Evolutionary conservation across 2,888 invertebrate species (phyloP), one percentile per base, ranked within the genome.

Genomic region (Strigamia crassipes): DNA sequence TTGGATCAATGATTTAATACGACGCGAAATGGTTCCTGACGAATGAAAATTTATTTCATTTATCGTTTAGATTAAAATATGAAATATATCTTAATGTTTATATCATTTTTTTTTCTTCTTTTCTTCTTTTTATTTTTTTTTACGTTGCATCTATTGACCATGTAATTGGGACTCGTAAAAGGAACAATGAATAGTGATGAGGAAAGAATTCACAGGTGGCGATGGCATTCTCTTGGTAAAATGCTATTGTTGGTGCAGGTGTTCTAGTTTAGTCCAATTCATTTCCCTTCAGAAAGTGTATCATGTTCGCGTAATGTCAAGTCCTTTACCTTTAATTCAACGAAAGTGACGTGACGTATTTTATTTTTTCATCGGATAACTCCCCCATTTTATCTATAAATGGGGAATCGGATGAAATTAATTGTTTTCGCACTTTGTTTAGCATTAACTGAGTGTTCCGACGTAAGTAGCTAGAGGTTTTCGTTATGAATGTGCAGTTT

Each of bases 201-300:
- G 56, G 56, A 56, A 56, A 56, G 18, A 56, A 56, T 18, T 56
- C 9, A 18, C 56, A 56, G 56, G 18, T 56, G 56, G 56, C 10
- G 18, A 56, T 1, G 56, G 9, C 56, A 56, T 56, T 56, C 56
- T 56, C 18, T 56, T 56, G 56, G 4, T 18, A 56, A 56, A 56
- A n/a, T 56, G 56, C 18, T 56, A 56, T 56, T 56, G 56, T 56
- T 56, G 56, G 21, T 56, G 56, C 56, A 56, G 56, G 56, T 56
- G 56, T 56, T 56, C 9, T n/a, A 56, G 56, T 18, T 56, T 18
- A 56, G n/a, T 56, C 56, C 6, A 27, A 56, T 56, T 56, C 56
- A 56, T 56, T 56, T 56, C n/a, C 56, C 15, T 56, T 5, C 4
- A 1, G 15, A 18, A 56, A 56, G 1, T 4, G n/a, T 56, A 18